Base-by-base conservation (phyloP, 92 coral and sea anemone genomes). In the Parazoanthus darwini region DNA sequence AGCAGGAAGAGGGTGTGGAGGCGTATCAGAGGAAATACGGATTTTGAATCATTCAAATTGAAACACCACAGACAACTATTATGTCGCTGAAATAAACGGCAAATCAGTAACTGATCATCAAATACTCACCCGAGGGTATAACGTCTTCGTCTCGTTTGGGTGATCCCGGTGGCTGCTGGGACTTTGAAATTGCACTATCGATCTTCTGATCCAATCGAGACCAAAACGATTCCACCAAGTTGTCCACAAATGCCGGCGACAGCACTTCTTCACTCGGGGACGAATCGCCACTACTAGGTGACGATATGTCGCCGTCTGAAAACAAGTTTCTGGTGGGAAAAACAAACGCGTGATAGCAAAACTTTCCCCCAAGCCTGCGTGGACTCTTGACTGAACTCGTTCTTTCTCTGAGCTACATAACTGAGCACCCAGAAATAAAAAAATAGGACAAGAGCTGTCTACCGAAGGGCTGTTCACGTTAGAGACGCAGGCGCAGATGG, bases 131-230 rank as follows among this genome's bases (percentile, higher is more conserved):
- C 0, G 68, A 70, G 2, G 85, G 38, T 80, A 16, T 56, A 15
- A 59, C 33, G 23, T 56, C 85, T 26, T 80, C 70, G n/a, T 80
- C 39, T 15, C 26, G 85, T 35, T 58, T 39, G 11, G 29, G 85
- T 7, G 85, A 59, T 25, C 44, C 26, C n/a, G 85, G 23, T 20
- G 74, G 35, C 44, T 59, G 71, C 26, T 81, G 85, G 35, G 71
- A 81, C 58, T 59, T 81, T 8, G 85, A 81, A 48, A 81, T 81
- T 58, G 85, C 85, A 59, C 48, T 81, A 71, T 81, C 85, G 16
- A 81, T 81, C 73, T 81, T 81, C 85, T 81, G 70, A 18, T 81
- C 85, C 85, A 81, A 11, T 29, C 85, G 85, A n/a, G 85, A 81
- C 85, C 85, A 81, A 59, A 81, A 81, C 15, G 85, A 81, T 22